Conservation (phyloP, 2,113 vertebrate species). For the Limnothrissa miodon region DNA sequence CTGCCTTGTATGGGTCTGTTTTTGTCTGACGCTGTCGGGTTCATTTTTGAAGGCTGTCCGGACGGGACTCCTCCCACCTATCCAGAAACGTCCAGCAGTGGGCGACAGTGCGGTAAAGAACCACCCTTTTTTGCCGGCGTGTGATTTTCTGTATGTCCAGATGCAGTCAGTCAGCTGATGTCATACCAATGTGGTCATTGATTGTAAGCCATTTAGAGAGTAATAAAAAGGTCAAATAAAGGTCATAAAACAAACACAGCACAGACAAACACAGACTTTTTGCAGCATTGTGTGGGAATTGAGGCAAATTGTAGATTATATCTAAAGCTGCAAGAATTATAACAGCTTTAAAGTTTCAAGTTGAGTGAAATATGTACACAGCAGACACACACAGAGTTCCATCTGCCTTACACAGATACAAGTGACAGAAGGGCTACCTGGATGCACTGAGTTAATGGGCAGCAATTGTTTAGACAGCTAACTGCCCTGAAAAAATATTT, state of each 20-base stretch:
- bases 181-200: neutral
- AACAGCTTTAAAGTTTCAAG: neutral
- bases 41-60: constrained; percentile 58
- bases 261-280: neutral
- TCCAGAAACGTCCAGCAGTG: constrained; percentile 45
- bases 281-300: neutral
- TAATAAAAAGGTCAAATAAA: neutral
- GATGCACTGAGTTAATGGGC: no score
- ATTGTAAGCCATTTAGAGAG: neutral
- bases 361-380: neutral
- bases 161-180: constrained; percentile 6
- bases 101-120: constrained; percentile 47
- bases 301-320: neutral
- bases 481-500: no score
- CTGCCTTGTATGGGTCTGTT: constrained; percentile 47
- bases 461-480: no score
- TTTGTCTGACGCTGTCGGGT: constrained; percentile 47
- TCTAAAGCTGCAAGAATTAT: neutral
- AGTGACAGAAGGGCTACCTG: neutral
- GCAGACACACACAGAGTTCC: neutral
- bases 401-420: neutral
- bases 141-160: neutral
- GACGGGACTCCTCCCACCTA: constrained; percentile 59
- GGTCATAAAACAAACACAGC: neutral
- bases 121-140: neutral